Conservation (phyloP, 2,888 invertebrate genomes). For the Esperia sulphurella region DNA sequence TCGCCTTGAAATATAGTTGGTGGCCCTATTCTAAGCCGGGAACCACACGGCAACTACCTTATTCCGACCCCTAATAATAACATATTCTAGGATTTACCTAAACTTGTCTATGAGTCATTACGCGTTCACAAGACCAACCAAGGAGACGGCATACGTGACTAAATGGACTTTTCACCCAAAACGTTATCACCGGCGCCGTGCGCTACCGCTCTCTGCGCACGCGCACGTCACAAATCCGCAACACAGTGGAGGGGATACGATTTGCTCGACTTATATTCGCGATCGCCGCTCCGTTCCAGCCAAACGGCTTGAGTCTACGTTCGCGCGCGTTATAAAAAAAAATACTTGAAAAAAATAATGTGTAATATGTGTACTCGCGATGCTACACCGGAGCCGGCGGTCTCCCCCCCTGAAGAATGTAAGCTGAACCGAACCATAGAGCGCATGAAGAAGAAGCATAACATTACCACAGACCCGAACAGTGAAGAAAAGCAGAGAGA, state of each 20-base stretch:
- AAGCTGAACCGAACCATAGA: constrained; percentile 42
- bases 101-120: no score
- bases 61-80: no score
- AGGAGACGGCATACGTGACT: no score
- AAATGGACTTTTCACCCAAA: no score
- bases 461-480: constrained; percentile 57
- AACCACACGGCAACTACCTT: no score
- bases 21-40: no score
- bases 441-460: constrained; percentile 67
- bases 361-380: constrained; percentile 71
- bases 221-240: not conserved
- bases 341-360: constrained; percentile 42
- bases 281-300: constrained; percentile 24
- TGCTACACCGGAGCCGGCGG: constrained; percentile 21
- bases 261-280: constrained; percentile 58
- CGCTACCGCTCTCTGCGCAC: not conserved
- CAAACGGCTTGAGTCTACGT: constrained; percentile 34
- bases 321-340: constrained; percentile 7
- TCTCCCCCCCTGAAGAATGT: constrained; percentile 28
- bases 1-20: no score
- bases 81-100: no score
- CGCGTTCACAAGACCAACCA: no score
- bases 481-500: constrained; percentile 53
- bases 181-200: no score
- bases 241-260: constrained; percentile 43